A percentile compares a stretch with the other conserved stretches of the same genome.
Conservation (phyloP, 2,888 invertebrate genomes). For the Dynastes hyllus region DNA sequence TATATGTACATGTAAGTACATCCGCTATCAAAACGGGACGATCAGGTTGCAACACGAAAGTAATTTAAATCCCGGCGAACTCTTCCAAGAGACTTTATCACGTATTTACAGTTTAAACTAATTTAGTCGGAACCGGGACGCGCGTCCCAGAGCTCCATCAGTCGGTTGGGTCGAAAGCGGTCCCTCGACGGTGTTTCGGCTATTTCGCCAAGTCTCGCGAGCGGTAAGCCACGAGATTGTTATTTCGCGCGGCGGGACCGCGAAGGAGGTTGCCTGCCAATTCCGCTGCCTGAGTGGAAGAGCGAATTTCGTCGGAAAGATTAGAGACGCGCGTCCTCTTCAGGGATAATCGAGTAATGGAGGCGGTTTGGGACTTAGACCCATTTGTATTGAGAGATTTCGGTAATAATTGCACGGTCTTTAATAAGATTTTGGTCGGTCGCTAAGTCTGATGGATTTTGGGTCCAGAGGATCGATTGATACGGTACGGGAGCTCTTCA, state of each 20-base stretch:
- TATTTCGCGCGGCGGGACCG: conserved; percentile 9
- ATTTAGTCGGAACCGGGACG: conserved; percentile 15
- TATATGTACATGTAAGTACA: no score
- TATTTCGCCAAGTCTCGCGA: conserved; percentile 26
- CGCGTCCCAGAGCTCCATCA: conserved; percentile 21
- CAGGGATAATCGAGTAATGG: not conserved
- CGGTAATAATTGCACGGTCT: no score
- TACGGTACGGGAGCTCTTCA: no score
- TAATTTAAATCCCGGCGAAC: conserved; percentile 32
- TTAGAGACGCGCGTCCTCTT: not conserved
- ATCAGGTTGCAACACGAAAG: not conserved
- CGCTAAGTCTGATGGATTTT: no score
- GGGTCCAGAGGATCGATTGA: no score
- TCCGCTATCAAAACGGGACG: not conserved
- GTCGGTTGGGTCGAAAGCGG: conserved; percentile 8
- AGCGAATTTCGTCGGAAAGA: not conserved
- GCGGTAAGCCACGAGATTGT: conserved; percentile 39
- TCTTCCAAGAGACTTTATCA: conserved; percentile 18
- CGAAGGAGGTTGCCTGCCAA: not conserved
- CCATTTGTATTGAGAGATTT: no score
- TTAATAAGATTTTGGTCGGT: no score
- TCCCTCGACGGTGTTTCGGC: conserved; percentile 30
- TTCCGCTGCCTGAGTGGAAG: not conserved
- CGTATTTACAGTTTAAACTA: conserved; percentile 46
- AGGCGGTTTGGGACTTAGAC: no score